Base-by-base conservation (phyloP, 2,888 invertebrate genomes). In the Sesia bembeciformis region DNA sequence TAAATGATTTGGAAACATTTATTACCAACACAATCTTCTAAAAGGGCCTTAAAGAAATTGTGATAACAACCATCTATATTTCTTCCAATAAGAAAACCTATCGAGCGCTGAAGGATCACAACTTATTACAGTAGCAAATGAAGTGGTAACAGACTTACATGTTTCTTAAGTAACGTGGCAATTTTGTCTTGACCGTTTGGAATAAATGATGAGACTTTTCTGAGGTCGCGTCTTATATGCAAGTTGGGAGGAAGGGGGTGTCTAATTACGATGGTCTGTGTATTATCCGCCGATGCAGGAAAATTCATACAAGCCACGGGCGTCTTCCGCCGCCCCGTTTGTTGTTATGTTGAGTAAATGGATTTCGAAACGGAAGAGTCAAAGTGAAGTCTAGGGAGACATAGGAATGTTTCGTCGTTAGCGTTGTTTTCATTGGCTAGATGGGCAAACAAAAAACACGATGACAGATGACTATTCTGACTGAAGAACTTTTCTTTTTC, bases 291-390 rank as follows among this genome's bases (percentile, higher is more conserved):
- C 23, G 23, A 23, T 23, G 23, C 23, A 70, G 68, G 72, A 71
- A 77, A 78, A 78, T 78, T 83, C 80, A 80, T 80, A 78, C 72
- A 76, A 74, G 75, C 71, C 65, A 72, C 68, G 68, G 71, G 69
- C 67, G 76, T 66, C 72, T 81, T 79, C 76, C 78, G 76, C 66
- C 62, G 64, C 68, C 6, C 39, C n/a, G 69, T 65, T 66, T 57
- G 68, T 68, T 71, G 74, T 78, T 76, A 75, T 72, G 72, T 68
- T 60, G 66, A 74, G 83, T 84, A 85, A 85, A 85, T 85, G 76
- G 80, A 78, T 67, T 63, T 70, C 62, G 60, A 63, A 76, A 70
- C 75, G 81, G 82, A 80, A 81, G 64, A 67, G 66, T 64, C 65
- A 61, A 70, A 74, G 70, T 68, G 74, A 69, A 67, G 67, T 72